Evolutionary conservation across 2,113 vertebrate species (phyloP), one percentile per base, ranked within the genome.

Genomic region (Elaphurus davidianus): DNA sequence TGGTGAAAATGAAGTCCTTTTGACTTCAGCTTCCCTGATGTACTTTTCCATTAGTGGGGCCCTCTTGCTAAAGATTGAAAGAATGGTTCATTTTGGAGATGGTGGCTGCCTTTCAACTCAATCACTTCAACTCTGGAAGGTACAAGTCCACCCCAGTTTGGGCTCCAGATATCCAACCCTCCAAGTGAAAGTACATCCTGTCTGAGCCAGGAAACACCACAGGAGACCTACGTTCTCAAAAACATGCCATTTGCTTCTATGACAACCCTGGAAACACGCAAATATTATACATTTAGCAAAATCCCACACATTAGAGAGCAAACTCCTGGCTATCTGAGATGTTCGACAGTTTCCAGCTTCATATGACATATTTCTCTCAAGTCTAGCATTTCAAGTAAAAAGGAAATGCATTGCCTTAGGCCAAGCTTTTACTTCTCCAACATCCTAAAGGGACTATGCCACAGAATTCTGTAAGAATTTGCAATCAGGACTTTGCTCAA

Each of bases 181-280:
- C 43, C 71, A 43, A 45, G 6, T 79, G 50, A 97, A 96, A 98
- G 97, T 62, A 98, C 97, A 7, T 52, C 97, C 98, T 96, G 97
- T 98, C 59, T 95, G n/a, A 91, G 93, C 94, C 64, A 96, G 91
- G 97, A 96, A 96, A 97, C 93, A 92, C 84, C 81, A 52, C 55
- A 96, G 90, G 74, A 93, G 89, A 94, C 86, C 64, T 78, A 30
- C 76, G 64, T 71, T 90, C 95, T 94, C 94, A 59, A 97, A 98
- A 98, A 97, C 84, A 96, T 67, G 90, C 94, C 95, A 90, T 94
- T 98, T 97, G 98, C 98, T 98, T 98, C 98, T 98, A 98, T 98
- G 98, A 99, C 98, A 98, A 99, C 94, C 83, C 28, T 95, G 93
- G 83, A 98, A 97, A 93, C 50, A 94, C 71, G 93, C 50, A 98